These are phyloP conservation scores for Standfussiana lucernea DNA, from an alignment of 2,888 invertebrate genomes.

Conservation along the genomic window DNA sequence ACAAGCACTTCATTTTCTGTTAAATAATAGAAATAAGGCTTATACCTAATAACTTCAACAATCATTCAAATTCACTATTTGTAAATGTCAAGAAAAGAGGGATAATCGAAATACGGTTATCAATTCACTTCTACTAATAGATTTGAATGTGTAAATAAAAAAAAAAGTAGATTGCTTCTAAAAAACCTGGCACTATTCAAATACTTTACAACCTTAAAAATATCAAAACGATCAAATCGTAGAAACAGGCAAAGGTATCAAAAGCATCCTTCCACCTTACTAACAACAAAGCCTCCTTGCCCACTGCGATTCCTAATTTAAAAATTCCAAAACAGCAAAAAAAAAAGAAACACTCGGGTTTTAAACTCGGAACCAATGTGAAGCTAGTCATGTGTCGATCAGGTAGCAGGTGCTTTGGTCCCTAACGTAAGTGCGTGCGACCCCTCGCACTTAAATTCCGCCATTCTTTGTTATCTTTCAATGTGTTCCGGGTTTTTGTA, in stretches of 20 bases:
- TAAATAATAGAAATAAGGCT: conserved; percentile 6
- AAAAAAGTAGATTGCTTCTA: background rate
- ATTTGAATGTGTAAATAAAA: background rate
- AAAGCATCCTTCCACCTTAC: background rate
- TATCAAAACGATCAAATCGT: background rate
- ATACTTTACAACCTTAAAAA: background rate
- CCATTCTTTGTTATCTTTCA: conserved; percentile 61
- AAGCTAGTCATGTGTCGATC: conserved; percentile 61
- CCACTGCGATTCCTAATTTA: background rate
- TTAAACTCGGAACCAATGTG: conserved; percentile 47
- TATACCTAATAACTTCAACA: background rate
- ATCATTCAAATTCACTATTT: conserved; percentile 3
- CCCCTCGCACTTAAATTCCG: conserved; percentile 62
- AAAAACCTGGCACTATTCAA: background rate
- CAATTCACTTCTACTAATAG: background rate
- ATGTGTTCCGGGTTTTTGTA: conserved; percentile 64
- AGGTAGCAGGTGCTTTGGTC: conserved; percentile 81
- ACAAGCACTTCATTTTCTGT: background rate
- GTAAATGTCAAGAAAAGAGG: background rate
- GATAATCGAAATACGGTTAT: background rate
- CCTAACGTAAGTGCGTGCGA: conserved; percentile 61
- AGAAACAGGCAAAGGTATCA: background rate
- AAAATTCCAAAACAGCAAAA: conserved; percentile 11
- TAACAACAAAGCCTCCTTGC: background rate
- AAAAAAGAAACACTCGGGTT: conserved; percentile 1